Evolutionary conservation across 1,140 invertebrate species (phyloP), one percentile per base, ranked within the genome.

Genomic region (Drosophila tsacasi): DNA sequence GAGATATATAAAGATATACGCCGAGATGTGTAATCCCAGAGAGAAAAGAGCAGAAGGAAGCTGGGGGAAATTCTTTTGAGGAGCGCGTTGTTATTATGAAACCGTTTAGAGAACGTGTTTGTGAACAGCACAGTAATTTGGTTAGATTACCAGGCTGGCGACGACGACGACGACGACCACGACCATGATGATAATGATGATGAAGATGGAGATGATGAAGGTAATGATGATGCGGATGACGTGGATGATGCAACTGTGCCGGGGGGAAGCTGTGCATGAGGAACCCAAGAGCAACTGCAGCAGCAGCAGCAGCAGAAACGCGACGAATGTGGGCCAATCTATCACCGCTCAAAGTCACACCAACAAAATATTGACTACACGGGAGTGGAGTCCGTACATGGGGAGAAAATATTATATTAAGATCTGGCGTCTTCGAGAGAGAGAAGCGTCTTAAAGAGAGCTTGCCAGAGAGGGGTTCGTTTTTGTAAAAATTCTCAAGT

Each of bases 71-170:
- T 89, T 90, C 84, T 90, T 77, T 79, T 85, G 55, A 79, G 69
- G 49, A 65, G 76, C 81, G 81, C 80, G 82, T 85, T 86, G 81
- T 90, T 90, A 90, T 90, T 90, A 90, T 91, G 85, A 90, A 90
- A 90, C 85, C 86, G 85, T 90, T 90, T 90, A 90, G 85, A 90
- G 86, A 90, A 90, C 85, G 85, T 90, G 85, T 90, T 90, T 90
- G 85, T 90, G 85, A 90, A 91, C 85, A 90, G 82, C 85, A 90
- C 79, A 90, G 85, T 90, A 90, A 90, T 90, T 90, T 90, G 81
- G 85, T 90, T 90, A 90, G 86, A 90, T 90, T 90, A 89, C 84
- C 81, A 81, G 79, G 64, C 79, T 68, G 79, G 73, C 71, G 83
- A 74, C 78, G 62, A 63, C 58, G 58, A 76, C 49, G 27, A 58